Conservation (phyloP, 2,888 invertebrate species). For the Sarcophaga variegata region DNA sequence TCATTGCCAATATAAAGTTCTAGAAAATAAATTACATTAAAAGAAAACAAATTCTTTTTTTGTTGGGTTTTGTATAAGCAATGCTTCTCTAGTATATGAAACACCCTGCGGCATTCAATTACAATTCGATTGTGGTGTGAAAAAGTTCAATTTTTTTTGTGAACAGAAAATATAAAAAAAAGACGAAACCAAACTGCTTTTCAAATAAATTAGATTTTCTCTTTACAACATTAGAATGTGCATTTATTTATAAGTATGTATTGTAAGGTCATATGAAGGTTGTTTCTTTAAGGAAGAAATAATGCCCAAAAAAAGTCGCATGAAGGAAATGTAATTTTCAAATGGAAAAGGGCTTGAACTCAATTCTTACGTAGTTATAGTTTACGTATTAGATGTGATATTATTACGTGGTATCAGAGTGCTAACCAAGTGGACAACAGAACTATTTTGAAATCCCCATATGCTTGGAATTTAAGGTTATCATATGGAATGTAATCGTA, state of each 20-base stretch:
- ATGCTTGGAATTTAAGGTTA: no score
- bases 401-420: no score
- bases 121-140: conserved; percentile 80
- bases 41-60: conserved; percentile 22
- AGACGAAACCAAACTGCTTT: background rate
- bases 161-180: background rate
- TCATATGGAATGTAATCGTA: no score
- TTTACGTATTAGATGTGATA: no score
- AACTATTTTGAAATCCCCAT: no score
- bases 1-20: background rate
- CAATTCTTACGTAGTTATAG: no score
- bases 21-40: conserved; percentile 57
- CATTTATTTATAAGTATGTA: background rate
- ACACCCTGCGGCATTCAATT: conserved; percentile 78
- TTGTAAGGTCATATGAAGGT: conserved; percentile 9
- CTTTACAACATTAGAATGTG: background rate
- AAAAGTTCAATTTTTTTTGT: conserved; percentile 78
- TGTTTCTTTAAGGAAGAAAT: no score
- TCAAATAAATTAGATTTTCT: conserved; percentile 29
- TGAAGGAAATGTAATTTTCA: no score
- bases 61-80: conserved; percentile 15
- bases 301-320: no score
- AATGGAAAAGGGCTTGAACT: no score
- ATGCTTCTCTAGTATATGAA: conserved; percentile 37
- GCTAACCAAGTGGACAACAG: no score